Conservation (phyloP, 2,797 vertebrate genomes). For the Acanthurus lineatus region DNA sequence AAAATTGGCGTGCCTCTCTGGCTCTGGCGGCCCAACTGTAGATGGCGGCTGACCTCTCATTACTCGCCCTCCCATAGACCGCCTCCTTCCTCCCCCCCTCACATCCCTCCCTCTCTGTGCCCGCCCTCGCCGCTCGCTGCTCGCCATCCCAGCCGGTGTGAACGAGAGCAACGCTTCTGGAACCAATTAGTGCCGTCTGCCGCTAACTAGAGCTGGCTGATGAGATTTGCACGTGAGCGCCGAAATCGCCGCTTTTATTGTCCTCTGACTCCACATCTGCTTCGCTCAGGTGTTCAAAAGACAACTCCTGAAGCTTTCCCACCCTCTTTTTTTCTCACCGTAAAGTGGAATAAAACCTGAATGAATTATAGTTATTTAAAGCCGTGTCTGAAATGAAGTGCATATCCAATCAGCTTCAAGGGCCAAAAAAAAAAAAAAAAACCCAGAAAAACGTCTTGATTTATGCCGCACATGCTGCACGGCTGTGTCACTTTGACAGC, state of each 20-base stretch:
- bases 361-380: conserved; percentile 50
- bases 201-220: conserved; percentile 87
- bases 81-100: conserved; percentile 75
- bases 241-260: conserved; percentile 87
- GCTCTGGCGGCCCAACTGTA: conserved; percentile 85
- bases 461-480: conserved; percentile 56
- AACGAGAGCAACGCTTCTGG: conserved; percentile 90
- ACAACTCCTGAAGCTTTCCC: conserved; percentile 39
- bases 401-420: conserved; percentile 21
- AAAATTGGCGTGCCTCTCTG: conserved; percentile 95
- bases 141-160: conserved; percentile 85
- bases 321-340: conserved; percentile 48
- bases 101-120: conserved; percentile 54
- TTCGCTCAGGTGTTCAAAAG: conserved; percentile 91
- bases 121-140: conserved; percentile 61
- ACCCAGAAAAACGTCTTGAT: conserved; percentile 38
- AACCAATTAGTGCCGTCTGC: conserved; percentile 97
- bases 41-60: conserved; percentile 93
- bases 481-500: conserved; percentile 64
- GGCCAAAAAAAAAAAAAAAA: background rate
- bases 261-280: conserved; percentile 90
- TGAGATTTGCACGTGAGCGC: conserved; percentile 95
- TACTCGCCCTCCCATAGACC: conserved; percentile 74
- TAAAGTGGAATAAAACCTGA: conserved; percentile 44
- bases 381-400: conserved; percentile 2